Evolutionary conservation across 2,113 vertebrate genomes (phyloP).

Genomic region (Raphicerus campestris): DNA sequence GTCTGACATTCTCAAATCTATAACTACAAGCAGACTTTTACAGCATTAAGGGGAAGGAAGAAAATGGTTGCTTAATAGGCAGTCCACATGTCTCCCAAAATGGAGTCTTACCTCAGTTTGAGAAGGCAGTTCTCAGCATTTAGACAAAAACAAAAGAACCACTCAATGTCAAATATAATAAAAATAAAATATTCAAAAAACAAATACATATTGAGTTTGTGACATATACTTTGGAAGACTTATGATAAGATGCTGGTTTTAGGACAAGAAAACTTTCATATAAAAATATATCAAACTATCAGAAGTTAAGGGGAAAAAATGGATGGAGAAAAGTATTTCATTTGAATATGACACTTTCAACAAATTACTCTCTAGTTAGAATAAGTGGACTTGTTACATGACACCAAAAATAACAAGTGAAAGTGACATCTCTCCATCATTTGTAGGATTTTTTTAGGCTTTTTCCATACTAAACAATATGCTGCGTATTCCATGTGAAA

Average conservation of each 20-base stretch:
- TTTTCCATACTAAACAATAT: neutral
- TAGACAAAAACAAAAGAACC: neutral
- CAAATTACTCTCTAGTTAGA: neutral
- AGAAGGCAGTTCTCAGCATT: neutral
- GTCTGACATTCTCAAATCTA: neutral
- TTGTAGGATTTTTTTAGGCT: neutral
- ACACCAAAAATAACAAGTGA: neutral
- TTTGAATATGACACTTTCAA: neutral
- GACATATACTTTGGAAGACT: neutral
- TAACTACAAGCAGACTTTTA: neutral
- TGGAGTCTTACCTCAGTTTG: neutral
- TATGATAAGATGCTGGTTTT: neutral
- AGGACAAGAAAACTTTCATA: neutral
- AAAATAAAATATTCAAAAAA: constrained; percentile 19
- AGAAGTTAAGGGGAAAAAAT: neutral
- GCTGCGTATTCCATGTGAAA: neutral
- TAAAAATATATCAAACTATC: neutral
- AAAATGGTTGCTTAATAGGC: neutral
- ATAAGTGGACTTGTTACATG: neutral
- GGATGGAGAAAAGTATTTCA: neutral
- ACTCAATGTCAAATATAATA: neutral
- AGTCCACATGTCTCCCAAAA: neutral
- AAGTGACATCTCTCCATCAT: neutral
- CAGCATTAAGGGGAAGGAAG: neutral
- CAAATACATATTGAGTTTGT: constrained; percentile 11